Evolutionary conservation across 2,888 invertebrate species (phyloP), one percentile per base, ranked within the genome.

Genomic region (Campoplex capitator): DNA sequence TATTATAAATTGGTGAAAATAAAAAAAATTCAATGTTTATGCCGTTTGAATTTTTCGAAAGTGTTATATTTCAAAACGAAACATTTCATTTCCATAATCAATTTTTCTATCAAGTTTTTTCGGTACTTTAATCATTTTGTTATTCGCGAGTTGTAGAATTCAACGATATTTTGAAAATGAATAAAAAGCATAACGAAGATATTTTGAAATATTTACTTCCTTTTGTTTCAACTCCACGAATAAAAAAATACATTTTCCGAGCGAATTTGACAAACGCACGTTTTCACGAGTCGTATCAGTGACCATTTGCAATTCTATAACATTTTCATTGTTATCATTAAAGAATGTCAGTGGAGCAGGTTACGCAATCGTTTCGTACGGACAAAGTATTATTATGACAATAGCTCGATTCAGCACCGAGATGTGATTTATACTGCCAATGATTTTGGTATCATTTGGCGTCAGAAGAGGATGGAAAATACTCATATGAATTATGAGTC

Each of bases 401-500:
- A 68, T 82, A 45, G 32, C 32, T 45, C 62, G 67, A 3, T 13
- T 13, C 45, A 77, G 48, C 74, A n/a, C n/a, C 23, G 42, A 16
- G n/a, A 73, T 56, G 23, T 23, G 62, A 83, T 78, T 83, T 78
- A 83, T 84, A 73, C 9, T 38, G 79, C 79, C 75, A 79, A 84
- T 58, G 74, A 74, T 82, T 68, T 75, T 16, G 54, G 42, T 67
- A 75, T 82, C 42, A 82, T 86, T 78, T 83, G 74, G 38, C 51
- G 42, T 56, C 23, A n/a, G 75, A 70, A 58, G 45, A 75, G 74
- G 67, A 62, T 51, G 68, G 62, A 70, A 38, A 56, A 75, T 80
- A 67, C 38, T 62, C 76, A 13, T 48, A 45, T 70, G 48, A 18
- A 65, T 32, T 18, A 35, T 6, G 13, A 11, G 42, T n/a, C 3